A percentile compares a stretch with the other conserved stretches of the same genome.
Conservation (phyloP, 2,797 vertebrate genomes). For the Chlorospingus semifuscus region DNA sequence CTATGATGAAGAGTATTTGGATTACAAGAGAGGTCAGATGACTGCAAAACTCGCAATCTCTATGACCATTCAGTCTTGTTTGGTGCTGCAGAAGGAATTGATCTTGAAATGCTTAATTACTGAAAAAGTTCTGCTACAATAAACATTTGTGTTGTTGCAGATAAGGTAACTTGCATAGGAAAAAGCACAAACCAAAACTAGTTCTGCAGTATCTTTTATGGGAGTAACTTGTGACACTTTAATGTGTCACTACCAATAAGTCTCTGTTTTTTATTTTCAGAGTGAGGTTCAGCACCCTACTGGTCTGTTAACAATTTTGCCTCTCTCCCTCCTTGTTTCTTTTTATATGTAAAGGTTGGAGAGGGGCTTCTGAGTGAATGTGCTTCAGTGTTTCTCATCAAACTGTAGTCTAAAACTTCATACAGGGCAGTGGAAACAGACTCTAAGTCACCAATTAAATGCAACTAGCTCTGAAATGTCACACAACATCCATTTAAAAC, state of each 20-base stretch:
- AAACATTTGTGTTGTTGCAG: background rate
- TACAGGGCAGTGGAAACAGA: background rate
- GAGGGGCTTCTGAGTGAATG: background rate
- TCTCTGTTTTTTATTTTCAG: constrained; percentile 39
- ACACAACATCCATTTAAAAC: constrained; percentile 47
- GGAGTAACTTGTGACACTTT: background rate
- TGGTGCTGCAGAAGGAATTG: background rate
- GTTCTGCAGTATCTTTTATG: background rate
- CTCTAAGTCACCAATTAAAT: constrained; percentile 20
- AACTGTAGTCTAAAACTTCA: background rate
- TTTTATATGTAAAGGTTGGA: background rate
- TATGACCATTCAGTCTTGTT: background rate
- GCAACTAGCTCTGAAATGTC: constrained; percentile 34
- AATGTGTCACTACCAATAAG: constrained; percentile 1
- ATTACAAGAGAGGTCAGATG: constrained; percentile 31
- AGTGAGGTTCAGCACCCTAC: background rate
- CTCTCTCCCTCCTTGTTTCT: background rate
- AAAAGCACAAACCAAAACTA: background rate
- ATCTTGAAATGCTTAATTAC: background rate
- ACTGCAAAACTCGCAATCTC: background rate
- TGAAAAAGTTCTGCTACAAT: background rate
- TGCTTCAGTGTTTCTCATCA: constrained; percentile 23
- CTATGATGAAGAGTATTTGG: constrained; percentile 35
- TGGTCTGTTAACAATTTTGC: constrained; percentile 1
- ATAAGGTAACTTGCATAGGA: background rate